These are phyloP conservation scores for Hirudinaria manillensis DNA, from an alignment of 2,888 invertebrate species.

Conservation along the genomic window DNA sequence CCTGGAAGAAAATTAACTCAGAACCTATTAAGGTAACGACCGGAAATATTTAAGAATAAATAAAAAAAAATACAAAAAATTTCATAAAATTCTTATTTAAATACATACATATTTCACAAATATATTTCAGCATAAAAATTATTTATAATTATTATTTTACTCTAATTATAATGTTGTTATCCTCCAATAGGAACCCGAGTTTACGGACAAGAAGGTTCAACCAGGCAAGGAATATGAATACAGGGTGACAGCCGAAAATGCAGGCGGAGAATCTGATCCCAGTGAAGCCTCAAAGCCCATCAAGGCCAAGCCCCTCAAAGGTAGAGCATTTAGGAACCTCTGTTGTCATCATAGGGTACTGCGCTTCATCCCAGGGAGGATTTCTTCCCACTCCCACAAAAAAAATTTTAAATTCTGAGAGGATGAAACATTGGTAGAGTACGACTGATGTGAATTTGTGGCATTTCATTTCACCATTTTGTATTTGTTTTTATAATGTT, in stretches of 20 bases:
- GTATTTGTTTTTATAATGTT: too few relatives aligned
- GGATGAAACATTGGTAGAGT: background rate
- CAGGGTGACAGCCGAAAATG: slow-evolving; percentile 54
- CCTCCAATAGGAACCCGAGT: slow-evolving; percentile 45
- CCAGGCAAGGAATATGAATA: slow-evolving; percentile 61
- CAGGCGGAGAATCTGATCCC: slow-evolving; percentile 53
- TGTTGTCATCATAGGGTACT: too few relatives aligned
- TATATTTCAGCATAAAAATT: too few relatives aligned
- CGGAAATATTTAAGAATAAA: background rate
- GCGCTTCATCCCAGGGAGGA: background rate
- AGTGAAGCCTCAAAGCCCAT: slow-evolving; percentile 49
- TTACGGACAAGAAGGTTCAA: slow-evolving; percentile 66
- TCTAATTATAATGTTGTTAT: too few relatives aligned
- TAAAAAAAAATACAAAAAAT: background rate
- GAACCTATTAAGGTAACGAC: slow-evolving; percentile 34
- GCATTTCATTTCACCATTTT: too few relatives aligned
- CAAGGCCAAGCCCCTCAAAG: slow-evolving; percentile 53
- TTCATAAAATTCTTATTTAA: slow-evolving; percentile 7
- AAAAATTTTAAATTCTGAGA: background rate
- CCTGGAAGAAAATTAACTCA: slow-evolving; percentile 66
- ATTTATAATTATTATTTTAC: too few relatives aligned
- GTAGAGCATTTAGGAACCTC: slow-evolving; percentile 42
- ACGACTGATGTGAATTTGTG: too few relatives aligned
- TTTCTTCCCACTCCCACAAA: background rate
- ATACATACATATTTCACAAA: background rate